Base-by-base conservation (phyloP, 64 coral and sea anemone genomes). In the Catalaphyllia jardinei region DNA sequence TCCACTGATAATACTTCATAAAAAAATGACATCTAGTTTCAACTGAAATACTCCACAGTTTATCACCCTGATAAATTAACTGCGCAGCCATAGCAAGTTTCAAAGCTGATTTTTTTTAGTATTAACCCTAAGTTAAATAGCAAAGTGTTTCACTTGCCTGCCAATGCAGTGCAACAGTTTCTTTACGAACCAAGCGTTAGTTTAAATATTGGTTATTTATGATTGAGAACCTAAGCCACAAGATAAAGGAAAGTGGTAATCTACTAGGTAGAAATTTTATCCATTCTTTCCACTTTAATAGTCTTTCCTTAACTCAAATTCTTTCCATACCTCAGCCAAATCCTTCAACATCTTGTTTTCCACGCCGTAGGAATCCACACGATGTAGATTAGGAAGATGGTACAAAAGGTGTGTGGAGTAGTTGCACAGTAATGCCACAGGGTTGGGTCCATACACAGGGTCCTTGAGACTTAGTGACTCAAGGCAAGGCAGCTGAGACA, bases 401-500 rank as follows among this genome's bases (percentile, higher is more conserved):
- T 87, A 99, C 42, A 99, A 29, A 57, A 99, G 17, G 33, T 99
- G 91, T 6, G 97, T 99, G 30, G 97, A 88, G 81, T 99, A 99
- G 78, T 99, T 99, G 29, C 97, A 99, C 31, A 99, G 67, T n/a
- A 88, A 79, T 16, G 97, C 86, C 1, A 99, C 93, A 22, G 97
- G 97, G 72, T 95, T 99, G 24, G 97, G 86, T 16, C 97, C 97
- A 80, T 95, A 99, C 24, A 95, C 89, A 51, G 94, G 97, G 78
- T 99, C 90, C 61, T 93, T 99, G 1, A 99, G 73, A 64, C 94
- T 99, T 10, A 99, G 69, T 29, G 78, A 90, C 31, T 73, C 77
- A 54, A 99, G 87, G 39, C 92, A 93, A 9, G 74, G 91, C 30
- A 98, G 51, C 61, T 92, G 88, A 39, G 89, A 75, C 61, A 99